Conservation (phyloP, 2,888 invertebrate species). For the Microctonus aethiopoides region DNA sequence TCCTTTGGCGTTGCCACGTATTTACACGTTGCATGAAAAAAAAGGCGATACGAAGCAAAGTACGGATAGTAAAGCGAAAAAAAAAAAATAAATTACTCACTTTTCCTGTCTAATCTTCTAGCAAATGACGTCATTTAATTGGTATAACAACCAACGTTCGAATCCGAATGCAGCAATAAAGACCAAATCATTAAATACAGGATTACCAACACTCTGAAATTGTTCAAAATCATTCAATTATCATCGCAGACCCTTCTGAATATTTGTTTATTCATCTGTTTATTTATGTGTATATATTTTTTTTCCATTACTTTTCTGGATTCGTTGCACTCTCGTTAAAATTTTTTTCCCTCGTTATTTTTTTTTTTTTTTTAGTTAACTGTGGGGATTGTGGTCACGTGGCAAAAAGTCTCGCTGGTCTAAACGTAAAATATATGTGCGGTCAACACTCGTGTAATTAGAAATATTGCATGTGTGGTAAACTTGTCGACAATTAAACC, state of each 20-base stretch:
- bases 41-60: background rate
- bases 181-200: constrained; percentile 40
- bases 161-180: constrained; percentile 6
- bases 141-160: constrained; percentile 16
- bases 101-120: constrained; percentile 13
- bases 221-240: constrained; percentile 28
- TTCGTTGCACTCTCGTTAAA: constrained; percentile 34
- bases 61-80: no score
- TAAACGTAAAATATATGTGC: background rate
- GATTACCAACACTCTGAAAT: constrained; percentile 7
- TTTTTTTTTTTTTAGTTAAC: background rate
- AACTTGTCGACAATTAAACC: background rate
- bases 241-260: constrained; percentile 15
- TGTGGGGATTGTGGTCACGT: constrained; percentile 11
- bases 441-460: background rate
- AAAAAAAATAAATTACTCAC: no score
- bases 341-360: background rate
- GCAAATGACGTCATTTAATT: constrained; percentile 35
- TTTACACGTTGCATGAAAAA: background rate
- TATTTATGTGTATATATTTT: constrained; percentile 14
- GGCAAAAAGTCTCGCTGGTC: background rate
- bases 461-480: background rate
- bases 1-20: background rate
- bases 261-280: no score
- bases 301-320: constrained; percentile 23